These are phyloP conservation scores for Lycopodina hypogea DNA, from an alignment of 37 sponge, comb jelly and placozoan species.

Conservation along the genomic window DNA sequence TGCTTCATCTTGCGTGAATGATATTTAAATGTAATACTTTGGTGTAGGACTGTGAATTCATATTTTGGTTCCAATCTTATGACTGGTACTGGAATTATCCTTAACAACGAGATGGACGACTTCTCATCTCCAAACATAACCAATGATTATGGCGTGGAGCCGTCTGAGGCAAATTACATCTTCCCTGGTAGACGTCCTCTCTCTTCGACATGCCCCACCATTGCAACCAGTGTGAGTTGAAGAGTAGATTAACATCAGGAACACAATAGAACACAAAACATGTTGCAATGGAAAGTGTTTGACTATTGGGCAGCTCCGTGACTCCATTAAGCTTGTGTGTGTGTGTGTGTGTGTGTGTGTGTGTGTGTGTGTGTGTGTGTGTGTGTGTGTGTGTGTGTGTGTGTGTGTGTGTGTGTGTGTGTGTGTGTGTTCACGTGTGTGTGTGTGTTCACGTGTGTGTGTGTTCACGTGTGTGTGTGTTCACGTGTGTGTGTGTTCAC, in stretches of 20 bases:
- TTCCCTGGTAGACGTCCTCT: slow-evolving; percentile 76
- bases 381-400: too few species aligned
- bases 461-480: too few species aligned
- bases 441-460: too few species aligned
- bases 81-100: slow-evolving; percentile 76
- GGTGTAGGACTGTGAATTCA: slow-evolving; percentile 70
- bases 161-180: slow-evolving; percentile 72
- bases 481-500: too few species aligned
- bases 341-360: too few species aligned
- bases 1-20: not conserved
- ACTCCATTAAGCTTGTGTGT: too few species aligned
- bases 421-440: too few species aligned
- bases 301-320: too few species aligned
- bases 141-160: slow-evolving; percentile 51
- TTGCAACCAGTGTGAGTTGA: slow-evolving; percentile 37
- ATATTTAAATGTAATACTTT: not conserved
- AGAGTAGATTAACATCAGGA: not conserved
- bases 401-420: too few species aligned
- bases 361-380: too few species aligned
- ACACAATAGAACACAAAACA: not conserved
- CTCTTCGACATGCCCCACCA: slow-evolving; percentile 73
- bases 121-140: slow-evolving; percentile 84
- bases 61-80: slow-evolving; percentile 82
- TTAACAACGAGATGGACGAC: slow-evolving; percentile 95
- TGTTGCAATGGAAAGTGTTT: too few species aligned